Evolutionary conservation across 2,113 vertebrate species (phyloP), one percentile per base, ranked within the genome.

Genomic region (Notarius quadriscutis): DNA sequence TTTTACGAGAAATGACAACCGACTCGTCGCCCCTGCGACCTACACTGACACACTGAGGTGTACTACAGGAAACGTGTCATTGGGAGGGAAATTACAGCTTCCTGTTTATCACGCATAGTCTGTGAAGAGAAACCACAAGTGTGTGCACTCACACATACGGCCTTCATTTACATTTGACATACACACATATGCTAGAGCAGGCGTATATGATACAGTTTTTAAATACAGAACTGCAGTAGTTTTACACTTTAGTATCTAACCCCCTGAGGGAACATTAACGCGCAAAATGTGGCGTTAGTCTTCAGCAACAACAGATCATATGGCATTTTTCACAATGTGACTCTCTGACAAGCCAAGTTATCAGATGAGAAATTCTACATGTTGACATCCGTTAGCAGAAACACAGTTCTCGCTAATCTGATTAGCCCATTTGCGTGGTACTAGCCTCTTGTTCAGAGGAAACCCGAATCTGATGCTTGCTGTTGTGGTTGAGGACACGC

Each of bases 61-160:
- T 93, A 96, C 95, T 95, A 94, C 95, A 96, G 96, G 96, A 97
- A 97, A 95, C 90, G 89, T 90, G 92, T 94, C 94, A 96, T 88
- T 91, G 88, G 92, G 93, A 95, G 93, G 95, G 95, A 96, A 97
- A 96, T 95, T 95, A 94, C 92, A 93, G 91, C 95, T 97, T 97
- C 96, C 96, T 97, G 96, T 96, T 95, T 94, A 93, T 95, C 93
- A 90, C 89, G 88, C 20, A 89, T 88, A 87, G 90, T 83, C 89
- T 88, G 62, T 50, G 72, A 86, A 95, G 89, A 27, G 78, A 93
- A 94, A 94, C 95, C 93, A 89, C 94, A 93, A 41, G 34, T 84
- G 10, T 81, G 25, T 82, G 83, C 27, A 41, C 25, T 75, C 41
- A 69, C 69, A 57, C 67, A 74, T 53, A 71, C 10, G 20, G 48